Evolutionary conservation across 2,797 vertebrate genomes (phyloP).

Genomic region (Brotogeris chrysoptera): DNA sequence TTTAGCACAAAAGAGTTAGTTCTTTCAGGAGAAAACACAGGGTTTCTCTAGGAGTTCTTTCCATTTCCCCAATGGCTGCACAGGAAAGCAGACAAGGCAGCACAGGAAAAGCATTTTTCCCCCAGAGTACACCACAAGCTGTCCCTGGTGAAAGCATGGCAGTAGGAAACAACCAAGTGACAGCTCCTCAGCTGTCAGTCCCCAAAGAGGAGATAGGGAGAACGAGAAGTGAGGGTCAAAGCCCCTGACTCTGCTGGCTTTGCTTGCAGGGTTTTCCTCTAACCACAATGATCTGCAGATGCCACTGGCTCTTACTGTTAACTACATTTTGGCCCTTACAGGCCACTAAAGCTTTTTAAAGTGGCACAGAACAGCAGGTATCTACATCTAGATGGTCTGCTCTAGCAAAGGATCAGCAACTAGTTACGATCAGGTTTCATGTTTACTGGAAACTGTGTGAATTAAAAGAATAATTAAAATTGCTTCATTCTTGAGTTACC

Average conservation of each 20-base stretch:
- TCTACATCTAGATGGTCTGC: neutral
- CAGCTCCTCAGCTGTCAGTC: neutral
- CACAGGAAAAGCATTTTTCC: neutral
- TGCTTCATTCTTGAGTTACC: neutral
- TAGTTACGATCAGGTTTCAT: neutral
- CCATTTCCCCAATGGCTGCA: neutral
- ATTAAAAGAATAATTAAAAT: neutral
- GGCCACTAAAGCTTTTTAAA: neutral
- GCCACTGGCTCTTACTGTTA: neutral
- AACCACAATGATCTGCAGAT: neutral
- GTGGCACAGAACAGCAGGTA: neutral
- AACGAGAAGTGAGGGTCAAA: neutral
- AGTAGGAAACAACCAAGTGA: neutral
- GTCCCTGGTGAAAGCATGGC: neutral
- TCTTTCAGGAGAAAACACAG: neutral
- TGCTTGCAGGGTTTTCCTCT: neutral
- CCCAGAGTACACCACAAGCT: neutral
- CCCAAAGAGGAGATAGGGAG: fast-evolving
- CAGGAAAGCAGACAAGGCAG: neutral
- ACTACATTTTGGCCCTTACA: neutral
- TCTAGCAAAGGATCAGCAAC: neutral
- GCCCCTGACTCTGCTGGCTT: neutral
- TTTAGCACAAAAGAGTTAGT: neutral
- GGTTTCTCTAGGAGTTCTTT: neutral
- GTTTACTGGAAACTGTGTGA: neutral